Conservation (phyloP, 2,888 invertebrate genomes). For the Plebejus argus region DNA sequence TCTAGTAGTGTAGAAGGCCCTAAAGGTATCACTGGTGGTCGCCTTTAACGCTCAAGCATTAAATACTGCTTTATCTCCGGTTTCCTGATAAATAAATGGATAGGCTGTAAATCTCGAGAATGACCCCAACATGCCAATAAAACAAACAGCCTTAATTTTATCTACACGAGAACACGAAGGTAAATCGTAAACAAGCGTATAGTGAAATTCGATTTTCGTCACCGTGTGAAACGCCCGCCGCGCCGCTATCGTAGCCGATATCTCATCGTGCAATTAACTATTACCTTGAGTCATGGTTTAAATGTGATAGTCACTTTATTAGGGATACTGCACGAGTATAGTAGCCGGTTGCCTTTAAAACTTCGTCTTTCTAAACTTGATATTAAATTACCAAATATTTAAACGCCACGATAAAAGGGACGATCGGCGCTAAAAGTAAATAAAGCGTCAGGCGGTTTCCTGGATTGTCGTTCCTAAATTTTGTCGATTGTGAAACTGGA, state of each 20-base stretch:
- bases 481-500: background rate
- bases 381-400: slow-evolving; percentile 17
- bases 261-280: slow-evolving; percentile 19
- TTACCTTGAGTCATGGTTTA: background rate
- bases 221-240: background rate
- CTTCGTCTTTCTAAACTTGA: background rate
- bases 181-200: background rate
- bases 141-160: slow-evolving; percentile 27
- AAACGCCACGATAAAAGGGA: background rate
- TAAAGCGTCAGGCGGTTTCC: slow-evolving; percentile 7
- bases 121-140: slow-evolving; percentile 18
- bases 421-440: slow-evolving; percentile 5
- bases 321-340: too few species aligned
- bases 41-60: background rate
- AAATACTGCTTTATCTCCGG: background rate
- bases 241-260: slow-evolving; percentile 7
- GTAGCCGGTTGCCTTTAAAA: background rate
- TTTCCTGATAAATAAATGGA: background rate
- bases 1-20: background rate
- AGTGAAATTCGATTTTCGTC: slow-evolving; percentile 1
- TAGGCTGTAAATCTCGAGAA: background rate
- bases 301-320: background rate
- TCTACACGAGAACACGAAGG: slow-evolving; percentile 11
- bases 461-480: background rate
- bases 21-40: background rate